Base-by-base conservation (phyloP, 1,140 invertebrate genomes). In the Anagrus nilaparvatae region DNA sequence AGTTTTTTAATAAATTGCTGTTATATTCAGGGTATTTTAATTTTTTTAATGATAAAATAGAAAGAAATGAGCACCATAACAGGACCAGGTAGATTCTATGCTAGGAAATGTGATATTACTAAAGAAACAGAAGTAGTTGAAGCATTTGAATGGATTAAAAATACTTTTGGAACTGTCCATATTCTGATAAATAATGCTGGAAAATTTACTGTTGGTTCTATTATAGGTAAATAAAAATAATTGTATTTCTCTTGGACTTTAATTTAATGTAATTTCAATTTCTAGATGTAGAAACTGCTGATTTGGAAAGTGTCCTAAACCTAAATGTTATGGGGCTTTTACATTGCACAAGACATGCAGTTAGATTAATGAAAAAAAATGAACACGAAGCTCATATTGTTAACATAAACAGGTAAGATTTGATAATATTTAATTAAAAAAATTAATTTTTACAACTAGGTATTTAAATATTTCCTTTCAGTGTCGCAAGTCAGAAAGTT, bases 111-210 rank as follows among this genome's bases (percentile, higher is more conserved):
- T 54, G 79, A 83, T 48, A 43, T 82, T 0, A 58, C 61, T 6
- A 68, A 73, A 2, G 76, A 79, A 52, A 63, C 71, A 10, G 70
- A 77, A 5, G 72, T 84, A 6, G 46, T 69, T 13, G 50, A 60
- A 7, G 61, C 74, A 37, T 82, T 84, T 54, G 47, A 68, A 34
- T 72, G 67, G 65, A 69, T 77, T 8, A 69, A 75, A 33, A 51
- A 59, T 3, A 67, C 58, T 5, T 58, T 77, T 24, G 77, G 76
- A 9, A 71, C 72, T 10, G 63, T 80, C 19, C 73, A 81, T 54
- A 65, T 84, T 14, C 65, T 80, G 40, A 58, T 84, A 4, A 83
- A 82, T 51, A 82, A 80, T 59, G 80, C 82, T 5, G 81, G 77
- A 5, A 49, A 76, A 0, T 49, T 66, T 4, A 48, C 51, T 13